Base-by-base conservation (phyloP, 2,888 invertebrate species). In the Silvanus unidentatus region DNA sequence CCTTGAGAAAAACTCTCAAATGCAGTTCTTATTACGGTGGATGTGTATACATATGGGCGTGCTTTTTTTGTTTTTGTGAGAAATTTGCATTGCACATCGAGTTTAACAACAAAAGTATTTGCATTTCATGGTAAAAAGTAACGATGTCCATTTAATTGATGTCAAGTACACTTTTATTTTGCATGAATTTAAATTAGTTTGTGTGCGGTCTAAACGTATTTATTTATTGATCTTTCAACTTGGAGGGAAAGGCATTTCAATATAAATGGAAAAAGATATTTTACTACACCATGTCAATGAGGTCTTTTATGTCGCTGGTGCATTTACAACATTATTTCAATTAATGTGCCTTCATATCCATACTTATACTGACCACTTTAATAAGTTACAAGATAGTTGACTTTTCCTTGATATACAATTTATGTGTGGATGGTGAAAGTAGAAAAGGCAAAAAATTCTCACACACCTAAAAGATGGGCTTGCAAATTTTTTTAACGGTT, bases 71-170 rank as follows among this genome's bases (percentile, higher is more conserved):
- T 40, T 42, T 48, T 34, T 40, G 44, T 29, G 44, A 46, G 44
- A 22, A 22, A 22, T 22, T 22, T 22, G 22, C 22, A 22, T 22
- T 22, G 3, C 22, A 22, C 22, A 22, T 5, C 22, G 22, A 22
- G 22, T 50, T 43, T 44, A 43, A 46, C 43, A 46, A 44, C 45
- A 47, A 46, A 43, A 47, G 14, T 39, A 32, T 16, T 10, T 34
- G 16, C 4, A 28, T 12, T 42, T 37, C 43, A 39, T 47, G 39
- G 51, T 48, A 54, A 52, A 56, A 58, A 52, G 54, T 56, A 57
- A 61, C 53, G 59, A 60, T 60, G 61, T 61, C 61, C 61, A 59
- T 56, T 55, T 61, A 59, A 59, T 61, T 61, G 58, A 61, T 59
- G 58, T 58, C 57, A 47, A 51, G 47, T 45, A 43, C 47, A 47